Base-by-base conservation (phyloP, 1,140 invertebrate genomes). In the Drosophila carrolli region DNA sequence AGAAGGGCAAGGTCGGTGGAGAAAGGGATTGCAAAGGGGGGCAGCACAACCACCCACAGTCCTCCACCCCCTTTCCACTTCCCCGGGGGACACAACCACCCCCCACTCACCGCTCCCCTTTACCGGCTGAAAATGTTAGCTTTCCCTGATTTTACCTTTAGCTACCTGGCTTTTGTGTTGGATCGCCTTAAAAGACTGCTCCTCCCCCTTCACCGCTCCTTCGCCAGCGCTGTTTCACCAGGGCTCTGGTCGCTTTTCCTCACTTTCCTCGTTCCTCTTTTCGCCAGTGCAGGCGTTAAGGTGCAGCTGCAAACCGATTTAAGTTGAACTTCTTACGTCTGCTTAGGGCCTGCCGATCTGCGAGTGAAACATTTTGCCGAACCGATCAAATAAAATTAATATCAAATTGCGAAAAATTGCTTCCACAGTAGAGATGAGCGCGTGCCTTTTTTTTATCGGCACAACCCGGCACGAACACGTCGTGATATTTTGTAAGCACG, bases 1-100 rank as follows among this genome's bases (percentile, higher is more conserved):
- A 89, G 73, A 56, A 77, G 53, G 57, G 78, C 84, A 88, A 88
- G 84, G 84, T 89, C 77, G 75, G 79, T 29, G 43, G 16, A 35
- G 47, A 62, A 43, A 61, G 60, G 8, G 37, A 19, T 60, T n/a
- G 27, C 48, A 35, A 43, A 35, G 57, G 35, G 46, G 37, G 35
- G 29, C 29, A 8, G 29, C 37, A 41, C 43, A 16, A 54, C 51
- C 43, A 50, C 57, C 50, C 19, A 23, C 23, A 10, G 11, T 37
- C n/a, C 48, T 8, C 4, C 11, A 6, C 2, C 5, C 16, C 8
- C 14, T n/a, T 8, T 3, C 48, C n/a, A 35, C n/a, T 41, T 2
- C 8, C 40, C n/a, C 13, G n/a, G 16, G 27, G 37, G 9, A 10
- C 8, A 7, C 16, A 5, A 10, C 16, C 4, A 16, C 16, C 10